Evolutionary conservation across 2,797 vertebrate genomes (phyloP).

Genomic region (Fundulus diaphanus): DNA sequence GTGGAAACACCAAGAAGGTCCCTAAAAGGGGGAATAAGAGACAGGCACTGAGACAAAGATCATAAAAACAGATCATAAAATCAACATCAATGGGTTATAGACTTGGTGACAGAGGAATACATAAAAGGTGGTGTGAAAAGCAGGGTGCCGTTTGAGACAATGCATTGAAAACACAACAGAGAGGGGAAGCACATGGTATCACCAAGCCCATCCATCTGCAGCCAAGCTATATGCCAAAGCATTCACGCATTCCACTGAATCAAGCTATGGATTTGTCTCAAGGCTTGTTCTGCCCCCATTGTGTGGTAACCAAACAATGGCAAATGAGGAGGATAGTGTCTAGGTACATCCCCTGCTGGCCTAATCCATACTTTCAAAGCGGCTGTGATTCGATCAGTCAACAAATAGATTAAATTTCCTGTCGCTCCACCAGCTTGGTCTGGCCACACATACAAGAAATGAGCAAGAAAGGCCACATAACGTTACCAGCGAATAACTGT

Average conservation of each 20-base stretch:
- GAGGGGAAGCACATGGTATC: conserved; percentile 33
- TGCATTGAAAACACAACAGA: conserved; percentile 41
- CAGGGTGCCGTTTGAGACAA: conserved; percentile 47
- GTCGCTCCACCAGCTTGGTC: background rate
- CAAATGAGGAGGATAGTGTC: conserved; percentile 7
- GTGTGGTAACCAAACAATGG: conserved; percentile 4
- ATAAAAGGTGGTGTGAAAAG: conserved; percentile 60
- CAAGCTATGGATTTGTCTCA: conserved; percentile 58
- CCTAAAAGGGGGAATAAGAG: conserved; percentile 37
- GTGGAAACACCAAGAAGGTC: conserved; percentile 72
- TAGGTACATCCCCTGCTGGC: conserved; percentile 7
- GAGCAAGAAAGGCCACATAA: background rate
- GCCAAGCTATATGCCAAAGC: conserved; percentile 61
- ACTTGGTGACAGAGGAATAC: conserved; percentile 31
- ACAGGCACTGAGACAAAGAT: conserved; percentile 28
- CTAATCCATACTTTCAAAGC: conserved; percentile 18
- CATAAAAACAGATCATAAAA: conserved; percentile 70
- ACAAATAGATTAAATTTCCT: conserved; percentile 4
- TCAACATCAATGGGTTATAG: conserved; percentile 60
- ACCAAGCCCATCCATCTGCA: conserved; percentile 65
- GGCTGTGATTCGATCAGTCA: background rate
- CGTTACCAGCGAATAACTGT: background rate
- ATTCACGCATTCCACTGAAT: conserved; percentile 24
- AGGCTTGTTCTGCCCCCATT: conserved; percentile 15
- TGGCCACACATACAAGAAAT: background rate